Evolutionary conservation across 2,797 vertebrate species (phyloP).

Genomic region (Poliocrania exsul): DNA sequence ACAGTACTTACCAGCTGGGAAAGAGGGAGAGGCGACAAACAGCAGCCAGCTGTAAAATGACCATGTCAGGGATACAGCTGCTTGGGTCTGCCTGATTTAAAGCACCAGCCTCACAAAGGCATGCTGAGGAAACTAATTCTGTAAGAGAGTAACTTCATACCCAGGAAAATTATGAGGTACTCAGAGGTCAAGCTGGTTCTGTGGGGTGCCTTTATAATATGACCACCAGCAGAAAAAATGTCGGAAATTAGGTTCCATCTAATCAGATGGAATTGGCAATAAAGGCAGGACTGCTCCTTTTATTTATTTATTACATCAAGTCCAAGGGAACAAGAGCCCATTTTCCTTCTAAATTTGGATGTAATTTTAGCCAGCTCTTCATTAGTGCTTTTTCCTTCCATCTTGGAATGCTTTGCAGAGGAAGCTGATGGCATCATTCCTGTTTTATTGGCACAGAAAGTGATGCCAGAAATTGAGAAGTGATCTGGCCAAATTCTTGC

Average conservation of each 20-base stretch:
- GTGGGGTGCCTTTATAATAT: neutral
- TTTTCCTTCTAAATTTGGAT: slow-evolving; percentile 50
- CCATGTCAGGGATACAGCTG: slow-evolving; percentile 33
- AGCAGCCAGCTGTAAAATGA: slow-evolving; percentile 68
- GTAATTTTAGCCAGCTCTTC: slow-evolving; percentile 34
- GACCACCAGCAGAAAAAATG: slow-evolving; percentile 23
- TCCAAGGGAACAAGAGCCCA: slow-evolving; percentile 26
- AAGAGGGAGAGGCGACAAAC: slow-evolving; percentile 36
- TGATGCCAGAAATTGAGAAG: neutral
- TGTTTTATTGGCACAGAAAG: neutral
- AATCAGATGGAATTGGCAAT: slow-evolving; percentile 47
- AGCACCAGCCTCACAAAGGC: slow-evolving; percentile 18
- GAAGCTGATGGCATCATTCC: neutral
- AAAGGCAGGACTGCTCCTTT: neutral
- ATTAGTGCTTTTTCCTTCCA: slow-evolving; percentile 26
- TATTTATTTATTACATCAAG: slow-evolving; percentile 59
- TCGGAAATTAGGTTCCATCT: slow-evolving; percentile 34
- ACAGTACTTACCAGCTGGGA: slow-evolving; percentile 48
- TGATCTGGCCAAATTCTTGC: neutral
- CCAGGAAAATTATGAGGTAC: slow-evolving; percentile 14
- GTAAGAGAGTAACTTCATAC: neutral
- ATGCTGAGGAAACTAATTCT: slow-evolving; percentile 40
- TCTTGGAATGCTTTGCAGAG: neutral
- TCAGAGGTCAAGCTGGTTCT: slow-evolving; percentile 38
- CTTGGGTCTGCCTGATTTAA: slow-evolving; percentile 60